Percentiles rank a stretch among this genome's conserved stretches.
phyloP scores from a whole-genome alignment of 2,888 invertebrate genomes.

The Strigamia crassipes region DNA sequence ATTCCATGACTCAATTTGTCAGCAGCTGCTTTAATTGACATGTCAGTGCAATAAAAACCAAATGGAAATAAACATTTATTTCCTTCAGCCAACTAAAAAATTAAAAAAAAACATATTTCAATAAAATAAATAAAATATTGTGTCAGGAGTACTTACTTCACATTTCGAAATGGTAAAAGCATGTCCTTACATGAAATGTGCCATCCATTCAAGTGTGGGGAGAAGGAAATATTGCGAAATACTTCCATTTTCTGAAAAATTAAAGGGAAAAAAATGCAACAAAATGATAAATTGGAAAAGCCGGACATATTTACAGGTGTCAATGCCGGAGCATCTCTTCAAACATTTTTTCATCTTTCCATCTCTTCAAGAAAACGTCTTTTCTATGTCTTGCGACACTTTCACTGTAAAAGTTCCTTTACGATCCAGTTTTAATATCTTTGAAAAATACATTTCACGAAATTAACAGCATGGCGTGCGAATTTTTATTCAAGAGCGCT shows the following conservation, averaged over 20 bases:
- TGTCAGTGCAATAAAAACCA: constrained; percentile 98
- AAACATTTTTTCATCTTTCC: constrained; percentile 80
- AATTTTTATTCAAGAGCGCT: no score
- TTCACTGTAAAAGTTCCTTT: constrained; percentile 97
- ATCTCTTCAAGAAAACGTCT: constrained; percentile 82
- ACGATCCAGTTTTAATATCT: no score
- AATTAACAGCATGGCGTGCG: no score
- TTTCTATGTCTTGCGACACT: constrained; percentile 88
- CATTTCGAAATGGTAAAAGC: constrained; percentile 96
- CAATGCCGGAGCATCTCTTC: constrained; percentile 78
- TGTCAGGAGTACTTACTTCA: constrained; percentile 69
- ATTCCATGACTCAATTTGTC: constrained; percentile 96
- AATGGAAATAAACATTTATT: constrained; percentile 93
- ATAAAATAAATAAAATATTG: background rate
- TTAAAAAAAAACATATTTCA: background rate
- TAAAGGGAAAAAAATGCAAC: background rate
- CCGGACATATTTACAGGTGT: background rate
- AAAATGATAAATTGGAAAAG: background rate
- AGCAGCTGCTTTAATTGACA: constrained; percentile 99
- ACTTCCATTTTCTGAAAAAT: constrained; percentile 69
- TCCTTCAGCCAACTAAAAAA: constrained; percentile 84
- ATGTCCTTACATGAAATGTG: constrained; percentile 91
- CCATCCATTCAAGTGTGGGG: constrained; percentile 99
- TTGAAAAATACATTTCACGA: no score
- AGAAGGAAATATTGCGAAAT: constrained; percentile 92